These are phyloP conservation scores for Orcinus orca DNA, from an alignment of 2,113 vertebrate species.

Conservation along the genomic window DNA sequence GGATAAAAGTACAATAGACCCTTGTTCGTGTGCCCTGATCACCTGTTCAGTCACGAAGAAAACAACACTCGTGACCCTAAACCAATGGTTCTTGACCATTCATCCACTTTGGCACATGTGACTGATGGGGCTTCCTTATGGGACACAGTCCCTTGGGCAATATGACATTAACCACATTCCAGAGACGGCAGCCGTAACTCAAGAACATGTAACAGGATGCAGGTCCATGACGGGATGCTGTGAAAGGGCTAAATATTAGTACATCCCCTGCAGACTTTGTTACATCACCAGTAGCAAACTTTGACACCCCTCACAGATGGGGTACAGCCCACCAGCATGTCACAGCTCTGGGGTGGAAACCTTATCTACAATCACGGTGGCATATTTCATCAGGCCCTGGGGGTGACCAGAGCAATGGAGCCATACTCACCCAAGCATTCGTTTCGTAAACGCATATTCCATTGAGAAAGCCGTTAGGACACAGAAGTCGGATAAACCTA, in stretches of 20 bases:
- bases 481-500: background rate
- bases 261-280: background rate
- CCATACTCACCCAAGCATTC: background rate
- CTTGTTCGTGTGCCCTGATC: background rate
- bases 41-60: background rate
- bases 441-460: background rate
- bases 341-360: background rate
- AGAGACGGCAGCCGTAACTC: background rate
- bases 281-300: background rate
- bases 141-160: background rate
- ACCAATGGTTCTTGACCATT: background rate
- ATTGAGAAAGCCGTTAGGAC: background rate
- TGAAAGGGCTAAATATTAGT: background rate
- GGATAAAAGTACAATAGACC: fast-evolving
- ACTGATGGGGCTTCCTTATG: background rate
- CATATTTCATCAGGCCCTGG: background rate
- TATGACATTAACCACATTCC: background rate
- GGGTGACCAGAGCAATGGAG: background rate
- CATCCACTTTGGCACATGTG: background rate
- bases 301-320: background rate
- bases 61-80: background rate
- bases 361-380: background rate
- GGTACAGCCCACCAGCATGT: no score
- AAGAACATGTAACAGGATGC: background rate
- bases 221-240: background rate